phyloP scores from a whole-genome alignment of 2,888 invertebrate genomes.

The Phalangium opilio region DNA sequence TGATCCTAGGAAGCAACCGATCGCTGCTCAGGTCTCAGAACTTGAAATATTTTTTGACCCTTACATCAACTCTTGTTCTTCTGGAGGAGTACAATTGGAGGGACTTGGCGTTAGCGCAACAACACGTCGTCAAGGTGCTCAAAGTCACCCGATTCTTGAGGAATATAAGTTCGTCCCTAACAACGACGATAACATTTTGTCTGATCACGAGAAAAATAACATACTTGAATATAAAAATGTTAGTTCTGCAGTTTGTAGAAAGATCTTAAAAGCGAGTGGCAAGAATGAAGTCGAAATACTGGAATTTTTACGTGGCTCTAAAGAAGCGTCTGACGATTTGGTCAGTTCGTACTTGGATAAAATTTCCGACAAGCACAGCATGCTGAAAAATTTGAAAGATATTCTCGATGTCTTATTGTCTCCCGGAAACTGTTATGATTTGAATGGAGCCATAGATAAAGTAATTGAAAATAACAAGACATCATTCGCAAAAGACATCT shows the following conservation, averaged over 20 bases:
- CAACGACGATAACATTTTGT: conserved; percentile 22
- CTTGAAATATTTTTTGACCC: conserved; percentile 52
- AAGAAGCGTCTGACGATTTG: conserved; percentile 14
- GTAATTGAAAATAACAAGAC: conserved; percentile 13
- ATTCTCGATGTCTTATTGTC: conserved; percentile 8
- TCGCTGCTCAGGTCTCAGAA: conserved; percentile 24
- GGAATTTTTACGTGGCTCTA: conserved; percentile 18
- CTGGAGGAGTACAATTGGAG: conserved; percentile 73
- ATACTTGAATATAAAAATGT: conserved; percentile 19
- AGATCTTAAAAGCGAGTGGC: conserved; percentile 15
- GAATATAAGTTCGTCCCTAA: conserved; percentile 67
- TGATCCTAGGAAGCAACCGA: conserved; percentile 52
- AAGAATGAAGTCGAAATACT: conserved; percentile 16
- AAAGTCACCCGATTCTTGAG: conserved; percentile 66
- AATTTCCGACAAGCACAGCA: conserved; percentile 10
- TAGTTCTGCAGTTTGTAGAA: conserved; percentile 17
- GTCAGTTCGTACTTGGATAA: conserved; percentile 17
- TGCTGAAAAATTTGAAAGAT: conserved; percentile 11
- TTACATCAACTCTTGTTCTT: conserved; percentile 52
- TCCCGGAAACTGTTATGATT: conserved; percentile 9
- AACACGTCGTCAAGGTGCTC: conserved; percentile 56
- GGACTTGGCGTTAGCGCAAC: conserved; percentile 81
- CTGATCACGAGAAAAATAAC: conserved; percentile 11
- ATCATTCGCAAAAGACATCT: conserved; percentile 13
- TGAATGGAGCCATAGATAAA: no score